These are phyloP conservation scores for Notoglanidium macrostoma DNA, from an alignment of 2,797 vertebrate species.

Conservation along the genomic window DNA sequence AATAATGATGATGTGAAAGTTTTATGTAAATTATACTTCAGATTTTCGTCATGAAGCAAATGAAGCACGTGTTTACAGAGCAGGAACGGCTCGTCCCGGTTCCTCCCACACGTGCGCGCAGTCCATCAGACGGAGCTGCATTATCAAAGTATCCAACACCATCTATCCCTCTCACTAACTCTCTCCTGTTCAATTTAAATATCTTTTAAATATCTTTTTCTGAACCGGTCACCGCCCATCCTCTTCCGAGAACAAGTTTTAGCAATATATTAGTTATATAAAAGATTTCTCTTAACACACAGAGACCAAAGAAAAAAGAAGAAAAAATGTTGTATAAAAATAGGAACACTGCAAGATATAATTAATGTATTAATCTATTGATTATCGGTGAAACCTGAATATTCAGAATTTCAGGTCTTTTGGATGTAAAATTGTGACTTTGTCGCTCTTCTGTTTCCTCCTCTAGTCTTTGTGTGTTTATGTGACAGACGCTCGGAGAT, in stretches of 20 bases:
- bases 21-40: not conserved
- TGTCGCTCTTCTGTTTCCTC: not conserved
- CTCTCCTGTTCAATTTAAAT: not conserved
- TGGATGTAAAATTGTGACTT: not conserved
- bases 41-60: not conserved
- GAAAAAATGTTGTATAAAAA: not conserved
- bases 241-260: not conserved
- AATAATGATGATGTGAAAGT: not conserved
- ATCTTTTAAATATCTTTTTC: not conserved
- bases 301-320: not conserved
- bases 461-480: not conserved
- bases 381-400: not conserved
- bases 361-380: not conserved
- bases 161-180: not conserved
- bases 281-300: not conserved
- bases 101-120: not conserved
- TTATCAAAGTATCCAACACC: not conserved
- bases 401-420: not conserved
- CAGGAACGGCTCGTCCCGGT: not conserved
- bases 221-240: not conserved
- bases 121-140: not conserved
- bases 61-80: not conserved
- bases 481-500: slow-evolving; percentile 6
- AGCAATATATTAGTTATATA: not conserved
- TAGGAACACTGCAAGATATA: not conserved